Percentiles rank a stretch among this genome's conserved stretches.
Evolutionary conservation across 2,888 invertebrate species (phyloP).

Genomic region (Sarcophaga rosellei): DNA sequence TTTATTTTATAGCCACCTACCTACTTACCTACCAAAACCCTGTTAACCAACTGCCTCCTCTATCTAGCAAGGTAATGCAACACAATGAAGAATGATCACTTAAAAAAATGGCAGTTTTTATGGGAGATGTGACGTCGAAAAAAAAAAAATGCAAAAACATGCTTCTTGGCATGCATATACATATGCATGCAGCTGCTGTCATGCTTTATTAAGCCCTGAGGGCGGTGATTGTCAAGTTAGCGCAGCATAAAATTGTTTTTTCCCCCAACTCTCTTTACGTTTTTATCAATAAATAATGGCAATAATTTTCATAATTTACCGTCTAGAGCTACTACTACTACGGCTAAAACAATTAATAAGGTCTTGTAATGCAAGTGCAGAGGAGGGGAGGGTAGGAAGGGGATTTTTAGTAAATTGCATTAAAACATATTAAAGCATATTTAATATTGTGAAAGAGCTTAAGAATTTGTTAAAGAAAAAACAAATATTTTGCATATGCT

Average conservation of each 20-base stretch:
- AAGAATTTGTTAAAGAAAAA: too few relatives aligned
- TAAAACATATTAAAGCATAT: background rate
- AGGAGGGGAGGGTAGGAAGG: too few relatives aligned
- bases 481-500: too few relatives aligned
- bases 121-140: background rate
- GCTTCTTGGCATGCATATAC: too few relatives aligned
- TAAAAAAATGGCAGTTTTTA: constrained; percentile 49
- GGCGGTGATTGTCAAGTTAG: constrained; percentile 76
- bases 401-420: too few relatives aligned
- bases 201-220: constrained; percentile 70
- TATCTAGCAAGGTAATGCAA: background rate
- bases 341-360: background rate
- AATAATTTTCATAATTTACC: background rate
- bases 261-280: background rate
- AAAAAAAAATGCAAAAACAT: too few relatives aligned
- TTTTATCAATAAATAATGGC: background rate
- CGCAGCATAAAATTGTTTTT: constrained; percentile 56
- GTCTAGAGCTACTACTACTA: background rate
- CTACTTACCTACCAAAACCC: background rate
- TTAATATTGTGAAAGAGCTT: too few relatives aligned
- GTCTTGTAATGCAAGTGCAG: background rate
- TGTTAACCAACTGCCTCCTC: too few relatives aligned
- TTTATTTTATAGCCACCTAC: constrained; percentile 34
- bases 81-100: constrained; percentile 11
- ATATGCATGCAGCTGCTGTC: constrained; percentile 11